Base-by-base conservation (phyloP, 2,888 invertebrate genomes). In the Lordiphosa andalusiaca region DNA sequence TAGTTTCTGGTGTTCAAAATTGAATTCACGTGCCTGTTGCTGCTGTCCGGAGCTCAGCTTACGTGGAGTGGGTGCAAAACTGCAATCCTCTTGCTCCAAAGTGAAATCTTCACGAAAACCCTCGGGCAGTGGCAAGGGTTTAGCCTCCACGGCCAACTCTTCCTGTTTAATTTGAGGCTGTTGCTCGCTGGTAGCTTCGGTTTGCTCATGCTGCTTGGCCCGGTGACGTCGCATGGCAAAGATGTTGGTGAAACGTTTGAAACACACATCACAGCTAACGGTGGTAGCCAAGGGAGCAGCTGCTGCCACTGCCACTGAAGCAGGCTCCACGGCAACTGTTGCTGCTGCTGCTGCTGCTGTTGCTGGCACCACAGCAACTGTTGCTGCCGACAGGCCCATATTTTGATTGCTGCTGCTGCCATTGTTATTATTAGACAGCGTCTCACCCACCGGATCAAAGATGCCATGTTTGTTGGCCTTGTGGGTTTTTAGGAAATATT, bases 381-480 rank as follows among this genome's bases (percentile, higher is more conserved):
- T 6, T 25, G 25, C 25, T 25, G 25, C 25, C 9, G 9, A 3
- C 7, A 9, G 48, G 19, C 25, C 57, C 37, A 39, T 23, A 13
- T 49, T 53, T 13, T 39, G 44, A 51, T 56, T 59, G 4, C 30
- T 19, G 16, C 37, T 47, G 3, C 47, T 41, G 6, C 33, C 56
- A 46, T 35, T 60, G 30, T 53, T 60, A 35, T 65, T 66, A 40
- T 39, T 62, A 25, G 41, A 12, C 59, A 47, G 5, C 48, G 60
- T 12, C 53, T 85, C 80, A 2, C 75, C 75, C 1, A 71, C 84
- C 0, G 90, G 89, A 59, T 93, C 93, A 87, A 96, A 96, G 72
- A 98, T 97, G 25, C 98, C 98, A 89, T 99, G 98, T 87, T 98
- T 98, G 90, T 98, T 98, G 33, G 98, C 97, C 89, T 97, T 97